phyloP scores from a whole-genome alignment of 1,140 invertebrate genomes.

The Hyles vespertilio region DNA sequence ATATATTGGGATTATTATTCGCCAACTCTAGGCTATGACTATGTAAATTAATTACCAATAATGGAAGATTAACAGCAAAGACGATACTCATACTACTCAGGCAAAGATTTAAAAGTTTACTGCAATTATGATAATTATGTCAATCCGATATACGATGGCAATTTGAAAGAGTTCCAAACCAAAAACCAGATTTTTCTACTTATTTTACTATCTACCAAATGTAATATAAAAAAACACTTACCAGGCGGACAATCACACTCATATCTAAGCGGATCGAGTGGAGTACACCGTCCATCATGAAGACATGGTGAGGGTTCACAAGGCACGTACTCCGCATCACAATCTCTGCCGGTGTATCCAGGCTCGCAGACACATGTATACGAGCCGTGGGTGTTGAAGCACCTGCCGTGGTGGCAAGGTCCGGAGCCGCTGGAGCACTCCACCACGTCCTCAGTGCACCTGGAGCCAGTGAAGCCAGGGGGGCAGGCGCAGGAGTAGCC shows the following conservation, averaged over 20 bases:
- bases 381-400: conserved; percentile 92
- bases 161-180: no score
- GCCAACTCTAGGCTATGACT: no score
- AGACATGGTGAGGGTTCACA: conserved; percentile 92
- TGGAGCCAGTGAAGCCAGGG: conserved; percentile 89
- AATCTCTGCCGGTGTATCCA: conserved; percentile 93
- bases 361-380: conserved; percentile 93
- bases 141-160: no score
- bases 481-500: conserved; percentile 90
- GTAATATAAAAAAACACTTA: conserved; percentile 73
- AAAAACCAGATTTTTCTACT: no score
- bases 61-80: no score
- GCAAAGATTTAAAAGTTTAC: no score
- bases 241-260: conserved; percentile 91
- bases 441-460: conserved; percentile 92
- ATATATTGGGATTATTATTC: no score
- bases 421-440: conserved; percentile 86
- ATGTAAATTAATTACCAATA: no score
- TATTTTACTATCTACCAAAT: no score
- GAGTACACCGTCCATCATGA: conserved; percentile 90
- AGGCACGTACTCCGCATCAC: conserved; percentile 92
- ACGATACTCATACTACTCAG: no score
- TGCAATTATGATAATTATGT: no score
- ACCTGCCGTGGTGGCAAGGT: conserved; percentile 88
- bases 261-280: conserved; percentile 85